Conservation (phyloP, 2,113 vertebrate species). For the Guaruba guarouba region DNA sequence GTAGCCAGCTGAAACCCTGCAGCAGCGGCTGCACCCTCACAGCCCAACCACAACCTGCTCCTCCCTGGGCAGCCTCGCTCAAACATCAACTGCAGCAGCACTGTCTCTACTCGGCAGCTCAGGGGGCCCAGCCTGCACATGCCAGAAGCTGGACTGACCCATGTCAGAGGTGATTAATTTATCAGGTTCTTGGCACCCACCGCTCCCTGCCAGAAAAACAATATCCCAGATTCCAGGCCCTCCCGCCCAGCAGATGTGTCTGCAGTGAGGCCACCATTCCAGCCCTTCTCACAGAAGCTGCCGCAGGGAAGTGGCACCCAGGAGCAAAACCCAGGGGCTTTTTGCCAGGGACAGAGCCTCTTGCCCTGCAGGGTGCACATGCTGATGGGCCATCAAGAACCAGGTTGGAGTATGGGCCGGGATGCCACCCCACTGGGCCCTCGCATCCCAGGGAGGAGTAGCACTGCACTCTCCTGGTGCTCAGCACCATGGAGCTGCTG, state of each 20-base stretch:
- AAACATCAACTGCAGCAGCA: not conserved
- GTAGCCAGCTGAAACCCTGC: not conserved
- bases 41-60: rapidly evolving
- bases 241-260: conserved; percentile 65
- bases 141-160: conserved; percentile 65
- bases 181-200: conserved; percentile 66
- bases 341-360: not conserved
- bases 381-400: not conserved
- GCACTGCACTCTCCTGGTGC: rapidly evolving
- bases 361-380: rapidly evolving
- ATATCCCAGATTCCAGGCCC: conserved; percentile 60
- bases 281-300: not conserved
- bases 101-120: not conserved
- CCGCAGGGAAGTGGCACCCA: not conserved
- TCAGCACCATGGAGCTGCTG: not conserved
- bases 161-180: conserved; percentile 67
- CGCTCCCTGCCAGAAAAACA: conserved; percentile 54
- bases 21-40: not conserved
- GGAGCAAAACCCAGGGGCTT: not conserved
- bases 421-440: not conserved
- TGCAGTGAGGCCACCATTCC: conserved; percentile 14
- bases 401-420: rapidly evolving
- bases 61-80: not conserved
- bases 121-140: conserved; percentile 5
- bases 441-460: rapidly evolving